These are phyloP conservation scores for Gandaritis pyraliata DNA, from an alignment of 2,888 invertebrate genomes.

Conservation along the genomic window DNA sequence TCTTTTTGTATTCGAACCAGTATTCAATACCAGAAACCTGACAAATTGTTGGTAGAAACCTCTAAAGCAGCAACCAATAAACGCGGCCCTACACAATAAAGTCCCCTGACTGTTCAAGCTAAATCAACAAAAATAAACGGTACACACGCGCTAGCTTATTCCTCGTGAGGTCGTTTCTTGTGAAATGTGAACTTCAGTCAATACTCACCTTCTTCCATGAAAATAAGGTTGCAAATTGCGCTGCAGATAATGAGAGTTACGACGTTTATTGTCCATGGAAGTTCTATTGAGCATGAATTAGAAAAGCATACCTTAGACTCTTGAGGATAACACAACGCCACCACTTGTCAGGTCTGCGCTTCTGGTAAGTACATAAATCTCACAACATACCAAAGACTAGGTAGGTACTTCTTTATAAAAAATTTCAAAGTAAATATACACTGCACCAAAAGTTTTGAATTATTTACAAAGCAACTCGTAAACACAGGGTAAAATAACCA, in stretches of 20 bases:
- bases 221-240: conserved; percentile 21
- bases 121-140: conserved; percentile 28
- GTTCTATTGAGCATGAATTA: conserved; percentile 41
- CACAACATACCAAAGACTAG: conserved; percentile 22
- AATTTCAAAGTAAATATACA: conserved; percentile 21
- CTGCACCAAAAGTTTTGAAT: conserved; percentile 43
- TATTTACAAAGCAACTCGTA: conserved; percentile 42
- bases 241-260: conserved; percentile 2
- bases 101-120: conserved; percentile 12
- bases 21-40: not conserved
- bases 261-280: conserved; percentile 16
- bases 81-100: conserved; percentile 4
- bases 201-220: not conserved
- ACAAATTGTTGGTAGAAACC: not conserved
- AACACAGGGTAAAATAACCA: conserved; percentile 41
- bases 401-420: conserved; percentile 2
- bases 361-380: conserved; percentile 29
- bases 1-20: too few relatives aligned
- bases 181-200: not conserved
- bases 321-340: conserved; percentile 19
- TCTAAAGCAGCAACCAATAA: conserved; percentile 6
- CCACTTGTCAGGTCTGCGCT: conserved; percentile 12
- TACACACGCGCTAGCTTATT: conserved; percentile 14
- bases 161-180: conserved; percentile 22
- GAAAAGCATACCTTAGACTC: conserved; percentile 39